These are phyloP conservation scores for Acyrthosiphon pisum DNA, from an alignment of 1,140 invertebrate species.

Conservation along the genomic window DNA sequence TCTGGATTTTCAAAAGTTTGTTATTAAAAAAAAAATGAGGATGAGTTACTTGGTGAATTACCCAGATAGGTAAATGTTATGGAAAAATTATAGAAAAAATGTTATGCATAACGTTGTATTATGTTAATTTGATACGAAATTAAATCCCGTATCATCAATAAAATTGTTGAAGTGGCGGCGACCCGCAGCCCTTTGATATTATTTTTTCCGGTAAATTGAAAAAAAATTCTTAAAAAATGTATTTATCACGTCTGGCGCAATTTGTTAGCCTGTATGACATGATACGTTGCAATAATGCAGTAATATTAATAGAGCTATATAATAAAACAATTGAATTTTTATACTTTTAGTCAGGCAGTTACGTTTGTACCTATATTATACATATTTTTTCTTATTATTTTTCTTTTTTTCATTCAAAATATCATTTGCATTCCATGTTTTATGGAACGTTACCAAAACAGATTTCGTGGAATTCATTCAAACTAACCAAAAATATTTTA, in stretches of 20 bases:
- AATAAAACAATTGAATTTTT: background rate
- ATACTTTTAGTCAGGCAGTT: background rate
- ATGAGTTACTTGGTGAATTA: background rate
- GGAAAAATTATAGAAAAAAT: background rate
- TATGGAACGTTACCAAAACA: conserved; percentile 21
- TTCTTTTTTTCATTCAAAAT: conserved; percentile 21
- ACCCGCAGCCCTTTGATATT: background rate
- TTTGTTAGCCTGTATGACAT: background rate
- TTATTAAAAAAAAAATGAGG: too few species aligned
- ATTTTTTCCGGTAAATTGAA: background rate
- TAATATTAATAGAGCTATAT: background rate
- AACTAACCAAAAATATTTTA: background rate
- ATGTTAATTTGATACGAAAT: background rate
- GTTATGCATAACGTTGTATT: background rate
- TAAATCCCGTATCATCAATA: background rate
- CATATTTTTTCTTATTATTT: background rate
- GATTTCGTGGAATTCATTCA: background rate
- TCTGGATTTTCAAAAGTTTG: too few species aligned
- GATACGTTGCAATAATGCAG: background rate
- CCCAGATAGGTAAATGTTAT: background rate
- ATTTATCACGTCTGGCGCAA: background rate
- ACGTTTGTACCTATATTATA: background rate
- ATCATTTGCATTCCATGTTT: background rate
- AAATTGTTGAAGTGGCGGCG: background rate
- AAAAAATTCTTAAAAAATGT: background rate